These are phyloP conservation scores for Mesembrinibis cayennensis DNA, from an alignment of 2,113 vertebrate species.

Conservation along the genomic window DNA sequence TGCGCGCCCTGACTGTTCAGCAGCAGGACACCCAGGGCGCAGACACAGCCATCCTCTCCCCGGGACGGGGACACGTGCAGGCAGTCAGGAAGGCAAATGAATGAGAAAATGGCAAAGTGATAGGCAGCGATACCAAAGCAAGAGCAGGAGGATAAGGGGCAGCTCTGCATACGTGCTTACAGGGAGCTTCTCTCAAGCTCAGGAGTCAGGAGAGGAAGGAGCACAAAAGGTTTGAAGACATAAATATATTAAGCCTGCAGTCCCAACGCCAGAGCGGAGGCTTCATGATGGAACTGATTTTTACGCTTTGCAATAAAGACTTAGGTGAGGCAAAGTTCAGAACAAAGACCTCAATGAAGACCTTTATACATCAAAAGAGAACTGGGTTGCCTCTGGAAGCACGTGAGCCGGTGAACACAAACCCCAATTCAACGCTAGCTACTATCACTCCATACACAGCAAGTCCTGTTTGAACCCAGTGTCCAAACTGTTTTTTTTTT, in stretches of 20 bases:
- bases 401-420: neutral
- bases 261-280: fast-evolving
- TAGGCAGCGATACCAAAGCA: neutral
- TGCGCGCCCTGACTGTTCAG: neutral
- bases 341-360: neutral
- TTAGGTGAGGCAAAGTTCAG: neutral
- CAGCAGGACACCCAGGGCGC: neutral
- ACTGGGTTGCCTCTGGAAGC: neutral
- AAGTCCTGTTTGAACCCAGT: neutral
- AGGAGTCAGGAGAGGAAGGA: neutral
- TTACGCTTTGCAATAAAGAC: neutral
- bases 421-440: neutral
- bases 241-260: neutral
- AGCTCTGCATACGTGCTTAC: neutral
- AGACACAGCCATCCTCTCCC: neutral
- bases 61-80: fast-evolving
- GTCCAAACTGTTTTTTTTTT: neutral
- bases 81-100: neutral
- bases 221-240: neutral
- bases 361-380: neutral
- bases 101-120: fast-evolving
- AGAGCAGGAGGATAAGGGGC: neutral
- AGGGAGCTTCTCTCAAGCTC: neutral
- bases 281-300: neutral
- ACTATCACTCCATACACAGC: neutral